These are phyloP conservation scores for Neopipo cinnamomea DNA, from an alignment of 2,113 vertebrate genomes.

Conservation along the genomic window DNA sequence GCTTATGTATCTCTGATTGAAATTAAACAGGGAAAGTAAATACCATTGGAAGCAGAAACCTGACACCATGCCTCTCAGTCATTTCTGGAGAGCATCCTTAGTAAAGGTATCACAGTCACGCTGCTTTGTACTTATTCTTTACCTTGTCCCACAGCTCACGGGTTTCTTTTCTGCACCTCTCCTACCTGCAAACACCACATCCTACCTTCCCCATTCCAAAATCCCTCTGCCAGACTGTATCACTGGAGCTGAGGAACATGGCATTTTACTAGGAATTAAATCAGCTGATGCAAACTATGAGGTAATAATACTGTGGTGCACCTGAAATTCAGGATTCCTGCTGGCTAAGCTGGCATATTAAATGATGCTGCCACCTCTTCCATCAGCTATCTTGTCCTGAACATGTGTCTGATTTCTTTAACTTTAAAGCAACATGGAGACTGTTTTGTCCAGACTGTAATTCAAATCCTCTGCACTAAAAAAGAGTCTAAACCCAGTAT, in stretches of 20 bases:
- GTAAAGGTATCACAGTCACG: neutral
- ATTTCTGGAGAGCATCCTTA: neutral
- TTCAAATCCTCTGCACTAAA: neutral
- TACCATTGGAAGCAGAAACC: neutral
- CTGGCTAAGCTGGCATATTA: neutral
- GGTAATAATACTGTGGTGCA: neutral
- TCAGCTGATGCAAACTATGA: neutral
- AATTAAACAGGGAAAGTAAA: neutral
- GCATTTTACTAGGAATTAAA: neutral
- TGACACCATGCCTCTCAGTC: neutral
- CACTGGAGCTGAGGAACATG: neutral
- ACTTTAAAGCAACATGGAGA: neutral
- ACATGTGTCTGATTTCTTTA: neutral
- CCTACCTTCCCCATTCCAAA: neutral
- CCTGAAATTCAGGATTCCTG: neutral
- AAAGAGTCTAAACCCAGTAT: rapidly evolving
- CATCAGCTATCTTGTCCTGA: rapidly evolving
- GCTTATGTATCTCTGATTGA: neutral
- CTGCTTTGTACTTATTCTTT: neutral
- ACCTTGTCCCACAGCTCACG: neutral
- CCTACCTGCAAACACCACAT: neutral
- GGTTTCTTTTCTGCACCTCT: neutral
- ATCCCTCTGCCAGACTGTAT: neutral
- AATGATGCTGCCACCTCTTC: neutral
- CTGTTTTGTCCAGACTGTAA: neutral